These are phyloP conservation scores for Ranitomeya imitator DNA, from an alignment of 2,113 vertebrate genomes.

Conservation along the genomic window DNA sequence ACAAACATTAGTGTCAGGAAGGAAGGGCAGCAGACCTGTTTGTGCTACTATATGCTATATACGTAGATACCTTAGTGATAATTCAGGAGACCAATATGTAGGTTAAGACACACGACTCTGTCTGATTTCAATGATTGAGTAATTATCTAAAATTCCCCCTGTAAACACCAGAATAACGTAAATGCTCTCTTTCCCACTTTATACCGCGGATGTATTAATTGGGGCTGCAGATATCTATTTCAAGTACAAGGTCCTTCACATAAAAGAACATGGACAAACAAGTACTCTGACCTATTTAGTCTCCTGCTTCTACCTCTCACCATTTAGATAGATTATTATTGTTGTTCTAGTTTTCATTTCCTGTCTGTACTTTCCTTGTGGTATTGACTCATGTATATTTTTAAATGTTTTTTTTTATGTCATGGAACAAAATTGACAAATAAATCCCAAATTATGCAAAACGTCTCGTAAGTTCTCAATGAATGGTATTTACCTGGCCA, in stretches of 20 bases:
- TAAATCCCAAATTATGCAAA: slow-evolving; percentile 14
- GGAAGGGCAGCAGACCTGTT: neutral
- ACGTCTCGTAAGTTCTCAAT: neutral
- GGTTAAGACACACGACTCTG: neutral
- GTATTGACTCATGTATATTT: slow-evolving; percentile 52
- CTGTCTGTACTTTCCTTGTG: slow-evolving; percentile 54
- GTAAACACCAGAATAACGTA: neutral
- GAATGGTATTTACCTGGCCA: neutral
- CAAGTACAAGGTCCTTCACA: slow-evolving; percentile 15
- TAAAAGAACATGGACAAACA: slow-evolving; percentile 34
- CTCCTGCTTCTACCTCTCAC: neutral
- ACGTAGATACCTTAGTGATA: neutral
- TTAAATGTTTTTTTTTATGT: slow-evolving; percentile 17
- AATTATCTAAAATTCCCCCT: slow-evolving; percentile 7
- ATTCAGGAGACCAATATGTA: neutral
- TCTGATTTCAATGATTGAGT: neutral
- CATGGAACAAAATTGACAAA: slow-evolving; percentile 4
- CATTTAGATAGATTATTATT: slow-evolving; percentile 12
- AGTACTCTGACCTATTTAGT: slow-evolving; percentile 41
- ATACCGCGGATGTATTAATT: neutral
- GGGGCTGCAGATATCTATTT: slow-evolving; percentile 2
- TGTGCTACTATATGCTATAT: neutral
- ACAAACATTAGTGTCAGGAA: slow-evolving; percentile 16
- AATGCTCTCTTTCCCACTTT: neutral
- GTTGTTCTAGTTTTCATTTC: slow-evolving; percentile 53